Conservation (phyloP, 1,140 invertebrate species). For the Harpegnathos saltator region DNA sequence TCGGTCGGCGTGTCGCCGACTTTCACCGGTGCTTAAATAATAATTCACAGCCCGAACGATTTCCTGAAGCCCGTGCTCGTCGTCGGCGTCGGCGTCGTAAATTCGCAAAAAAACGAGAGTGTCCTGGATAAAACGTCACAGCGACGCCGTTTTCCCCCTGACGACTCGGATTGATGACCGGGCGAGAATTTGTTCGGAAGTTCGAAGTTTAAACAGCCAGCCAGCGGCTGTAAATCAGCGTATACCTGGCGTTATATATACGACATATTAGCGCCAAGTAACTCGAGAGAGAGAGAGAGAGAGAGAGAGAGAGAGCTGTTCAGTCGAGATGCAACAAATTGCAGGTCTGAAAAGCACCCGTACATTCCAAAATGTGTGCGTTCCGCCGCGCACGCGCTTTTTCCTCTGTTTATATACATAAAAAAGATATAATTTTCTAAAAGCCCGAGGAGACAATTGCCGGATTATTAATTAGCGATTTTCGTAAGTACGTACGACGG, state of each 20-base stretch:
- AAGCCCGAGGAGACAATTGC: neutral
- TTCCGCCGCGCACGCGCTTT: too few relatives aligned
- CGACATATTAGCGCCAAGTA: too few relatives aligned
- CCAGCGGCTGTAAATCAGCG: neutral
- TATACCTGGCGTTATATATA: too few relatives aligned
- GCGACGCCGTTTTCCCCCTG: neutral
- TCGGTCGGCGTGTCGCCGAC: slow-evolving; percentile 44
- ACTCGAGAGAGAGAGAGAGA: too few relatives aligned
- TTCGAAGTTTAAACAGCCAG: neutral
- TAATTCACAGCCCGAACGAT: slow-evolving; percentile 64
- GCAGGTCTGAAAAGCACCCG: too few relatives aligned
- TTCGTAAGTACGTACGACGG: neutral
- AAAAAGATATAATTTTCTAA: neutral
- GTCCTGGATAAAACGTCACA: slow-evolving; percentile 23
- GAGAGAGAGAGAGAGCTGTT: too few relatives aligned
- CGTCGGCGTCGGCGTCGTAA: slow-evolving; percentile 2
- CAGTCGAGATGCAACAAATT: too few relatives aligned
- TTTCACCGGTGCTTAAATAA: slow-evolving; percentile 70
- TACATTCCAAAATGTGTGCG: too few relatives aligned
- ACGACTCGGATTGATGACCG: neutral
- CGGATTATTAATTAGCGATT: neutral
- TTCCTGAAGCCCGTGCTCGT: slow-evolving; percentile 5
- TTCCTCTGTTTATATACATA: neutral
- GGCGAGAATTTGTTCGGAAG: neutral
- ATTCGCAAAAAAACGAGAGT: slow-evolving; percentile 30